Conservation (phyloP, 1,140 invertebrate species). For the Brachionus paranguensis region DNA sequence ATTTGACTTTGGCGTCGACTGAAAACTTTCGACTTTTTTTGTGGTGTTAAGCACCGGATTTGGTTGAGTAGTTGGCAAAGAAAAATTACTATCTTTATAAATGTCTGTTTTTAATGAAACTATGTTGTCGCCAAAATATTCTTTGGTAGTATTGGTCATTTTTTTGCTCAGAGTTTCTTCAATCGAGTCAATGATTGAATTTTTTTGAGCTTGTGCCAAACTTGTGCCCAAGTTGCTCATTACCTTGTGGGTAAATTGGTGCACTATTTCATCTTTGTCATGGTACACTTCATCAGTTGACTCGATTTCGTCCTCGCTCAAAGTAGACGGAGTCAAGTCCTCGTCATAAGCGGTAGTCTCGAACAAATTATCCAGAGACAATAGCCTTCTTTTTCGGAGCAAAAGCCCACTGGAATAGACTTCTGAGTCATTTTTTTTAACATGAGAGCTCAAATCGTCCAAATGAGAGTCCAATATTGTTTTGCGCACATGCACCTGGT, state of each 20-base stretch:
- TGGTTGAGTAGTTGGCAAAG: neutral
- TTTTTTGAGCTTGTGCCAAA: neutral
- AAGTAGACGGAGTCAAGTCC: neutral
- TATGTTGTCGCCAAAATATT: neutral
- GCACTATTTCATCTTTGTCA: constrained; percentile 23
- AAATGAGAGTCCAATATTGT: neutral
- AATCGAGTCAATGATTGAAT: neutral
- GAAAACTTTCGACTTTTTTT: neutral
- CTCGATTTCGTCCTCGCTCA: neutral
- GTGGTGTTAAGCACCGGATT: neutral
- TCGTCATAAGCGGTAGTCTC: neutral
- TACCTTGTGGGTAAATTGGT: neutral
- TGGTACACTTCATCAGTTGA: neutral
- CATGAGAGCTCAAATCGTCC: neutral
- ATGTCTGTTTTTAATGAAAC: neutral
- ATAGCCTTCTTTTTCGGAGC: neutral
- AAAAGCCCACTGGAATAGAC: neutral
- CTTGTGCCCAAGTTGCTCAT: neutral
- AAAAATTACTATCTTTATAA: constrained; percentile 1
- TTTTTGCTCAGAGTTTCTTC: constrained; percentile 4
- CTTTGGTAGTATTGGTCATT: neutral
- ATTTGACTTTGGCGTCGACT: neutral
- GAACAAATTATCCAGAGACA: neutral
- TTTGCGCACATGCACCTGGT: neutral
- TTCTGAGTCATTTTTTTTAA: neutral